Evolutionary conservation across 2,113 vertebrate species (phyloP).

Genomic region (Micromys minutus): DNA sequence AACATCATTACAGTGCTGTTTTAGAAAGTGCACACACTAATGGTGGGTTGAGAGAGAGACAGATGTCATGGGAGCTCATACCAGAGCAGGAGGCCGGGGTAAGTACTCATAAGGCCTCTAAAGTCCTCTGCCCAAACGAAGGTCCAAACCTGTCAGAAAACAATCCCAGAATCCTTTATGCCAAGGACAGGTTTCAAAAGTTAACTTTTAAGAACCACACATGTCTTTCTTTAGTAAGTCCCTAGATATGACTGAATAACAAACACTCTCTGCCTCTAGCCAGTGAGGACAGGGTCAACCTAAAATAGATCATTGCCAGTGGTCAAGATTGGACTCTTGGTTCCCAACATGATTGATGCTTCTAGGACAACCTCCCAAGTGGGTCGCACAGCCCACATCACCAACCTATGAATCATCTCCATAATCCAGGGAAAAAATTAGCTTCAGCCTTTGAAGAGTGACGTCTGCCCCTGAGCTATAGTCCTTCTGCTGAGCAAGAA

Average conservation of each 20-base stretch:
- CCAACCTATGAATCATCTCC: conserved; percentile 63
- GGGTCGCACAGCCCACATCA: background rate
- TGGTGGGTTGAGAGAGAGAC: too few species aligned
- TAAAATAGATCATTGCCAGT: conserved; percentile 68
- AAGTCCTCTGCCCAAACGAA: background rate
- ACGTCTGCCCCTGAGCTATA: background rate
- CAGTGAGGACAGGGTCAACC: conserved; percentile 32
- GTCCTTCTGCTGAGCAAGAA: background rate
- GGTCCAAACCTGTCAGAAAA: background rate
- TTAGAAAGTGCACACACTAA: background rate
- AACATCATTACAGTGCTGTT: background rate
- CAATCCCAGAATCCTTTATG: background rate
- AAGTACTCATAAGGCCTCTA: background rate
- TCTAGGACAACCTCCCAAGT: conserved; percentile 34
- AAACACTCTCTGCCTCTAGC: conserved; percentile 51
- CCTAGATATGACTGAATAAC: conserved; percentile 25
- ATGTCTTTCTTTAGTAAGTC: conserved; percentile 45
- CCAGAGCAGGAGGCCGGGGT: background rate
- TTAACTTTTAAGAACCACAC: conserved; percentile 58
- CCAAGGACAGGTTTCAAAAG: conserved; percentile 5
- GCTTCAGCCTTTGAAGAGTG: conserved; percentile 58
- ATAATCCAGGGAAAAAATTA: conserved; percentile 73
- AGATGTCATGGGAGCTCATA: background rate
- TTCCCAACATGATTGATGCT: conserved; percentile 28
- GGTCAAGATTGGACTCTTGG: conserved; percentile 28